Base-by-base conservation (phyloP, 2,888 invertebrate genomes). In the Cheilosia scutellata region DNA sequence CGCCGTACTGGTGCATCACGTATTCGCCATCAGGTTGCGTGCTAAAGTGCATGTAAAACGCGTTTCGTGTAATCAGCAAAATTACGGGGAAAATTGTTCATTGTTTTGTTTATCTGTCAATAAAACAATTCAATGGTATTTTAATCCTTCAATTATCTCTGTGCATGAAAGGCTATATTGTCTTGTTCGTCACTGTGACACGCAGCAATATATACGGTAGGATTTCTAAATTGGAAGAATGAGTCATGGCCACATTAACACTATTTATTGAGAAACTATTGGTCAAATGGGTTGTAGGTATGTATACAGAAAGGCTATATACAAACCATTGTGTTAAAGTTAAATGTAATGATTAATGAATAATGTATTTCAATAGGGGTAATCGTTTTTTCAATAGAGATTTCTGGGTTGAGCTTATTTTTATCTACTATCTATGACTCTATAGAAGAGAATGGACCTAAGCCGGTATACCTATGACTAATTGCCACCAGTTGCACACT, bases 81-180 rank as follows among this genome's bases (percentile, higher is more conserved):
- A 86, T 82, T 86, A 82, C 76, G 53, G 60, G 55, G 68, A 40
- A 82, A 82, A 82, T 86, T 86, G 86, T 42, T 76, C 82, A 82
- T 82, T 86, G 86, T 77, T 86, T 86, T 86, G 86, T 82, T 82
- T 87, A 79, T 87, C 75, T 87, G 79, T 87, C 78, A 87, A 87
- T 87, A 87, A 79, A 87, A 87, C 87, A 80, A 86, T 87, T 74
- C 60, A 82, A 86, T 82, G 84, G 87, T 77, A 83, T 87, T 87
- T 87, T 87, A 87, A 87, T 87, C 87, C 87, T 65, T 87, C 87
- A 87, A 87, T 87, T 87, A 87, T 83, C 70, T 65, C 65, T 75
- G 60, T 77, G 79, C 82, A 87, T 82, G 80, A 29, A 51, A 66
- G 47, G 62, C 55, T 65, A 65, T 72, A 72, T 62, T 72, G 53